phyloP scores from a whole-genome alignment of 2,888 invertebrate species.

The Lasioglossum figueresi region DNA sequence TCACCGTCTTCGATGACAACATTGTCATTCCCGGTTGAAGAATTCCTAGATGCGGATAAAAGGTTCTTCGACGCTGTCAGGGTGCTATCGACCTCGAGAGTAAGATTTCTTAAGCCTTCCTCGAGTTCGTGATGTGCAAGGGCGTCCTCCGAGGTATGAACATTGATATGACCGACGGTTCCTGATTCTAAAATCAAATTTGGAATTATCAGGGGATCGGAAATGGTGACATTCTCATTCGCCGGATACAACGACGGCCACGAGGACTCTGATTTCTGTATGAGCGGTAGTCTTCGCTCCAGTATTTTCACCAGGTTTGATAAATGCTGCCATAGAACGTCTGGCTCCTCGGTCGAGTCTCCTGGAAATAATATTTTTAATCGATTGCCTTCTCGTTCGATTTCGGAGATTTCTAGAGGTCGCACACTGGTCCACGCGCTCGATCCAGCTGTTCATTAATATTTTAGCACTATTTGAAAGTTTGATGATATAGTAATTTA shows the following conservation, averaged over 20 bases:
- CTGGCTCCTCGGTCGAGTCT: conserved; percentile 33
- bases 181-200: conserved; percentile 64
- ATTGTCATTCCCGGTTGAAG: conserved; percentile 54
- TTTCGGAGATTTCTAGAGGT: background rate
- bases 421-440: too few species aligned
- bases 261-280: conserved; percentile 63
- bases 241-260: conserved; percentile 67
- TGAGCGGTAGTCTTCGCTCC: conserved; percentile 58
- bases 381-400: background rate
- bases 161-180: conserved; percentile 45
- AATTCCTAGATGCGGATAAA: conserved; percentile 22
- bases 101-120: conserved; percentile 40
- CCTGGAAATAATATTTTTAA: conserved; percentile 46
- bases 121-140: conserved; percentile 49
- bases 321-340: conserved; percentile 64
- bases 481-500: too few species aligned
- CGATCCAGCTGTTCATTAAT: too few species aligned
- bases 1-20: conserved; percentile 68
- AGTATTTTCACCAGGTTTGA: conserved; percentile 66
- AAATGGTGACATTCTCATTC: conserved; percentile 54
- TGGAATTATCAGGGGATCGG: conserved; percentile 53
- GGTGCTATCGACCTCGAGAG: conserved; percentile 29
- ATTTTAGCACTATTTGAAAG: too few species aligned
- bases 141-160: conserved; percentile 34
- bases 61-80: conserved; percentile 11